A percentile compares a stretch with the other conserved stretches of the same genome.
Conservation (phyloP, 2,888 invertebrate genomes). For the Acanthosepion lycidas region DNA sequence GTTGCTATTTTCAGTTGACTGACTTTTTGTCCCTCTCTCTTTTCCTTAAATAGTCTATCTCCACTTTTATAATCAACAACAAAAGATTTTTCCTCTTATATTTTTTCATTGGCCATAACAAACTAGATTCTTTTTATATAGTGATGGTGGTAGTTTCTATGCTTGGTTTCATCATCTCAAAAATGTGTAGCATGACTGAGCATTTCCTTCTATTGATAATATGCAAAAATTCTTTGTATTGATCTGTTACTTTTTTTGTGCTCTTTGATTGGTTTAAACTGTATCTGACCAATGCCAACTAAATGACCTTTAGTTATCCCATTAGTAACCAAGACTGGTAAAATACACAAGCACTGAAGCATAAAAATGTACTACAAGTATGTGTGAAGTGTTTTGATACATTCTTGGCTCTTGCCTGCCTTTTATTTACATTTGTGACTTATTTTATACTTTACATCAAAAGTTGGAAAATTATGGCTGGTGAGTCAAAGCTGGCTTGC, state of each 20-base stretch:
- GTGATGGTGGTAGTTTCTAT: constrained; percentile 1
- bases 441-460: background rate
- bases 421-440: background rate
- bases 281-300: background rate
- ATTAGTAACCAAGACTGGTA: background rate
- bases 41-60: too few species aligned
- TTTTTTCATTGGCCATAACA: too few species aligned
- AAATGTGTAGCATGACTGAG: background rate
- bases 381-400: background rate
- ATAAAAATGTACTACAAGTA: background rate
- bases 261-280: background rate
- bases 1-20: too few species aligned
- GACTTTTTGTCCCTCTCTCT: too few species aligned
- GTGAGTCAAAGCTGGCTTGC: too few species aligned
- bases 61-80: too few species aligned
- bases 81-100: too few species aligned
- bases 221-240: background rate
- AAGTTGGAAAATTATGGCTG: too few species aligned
- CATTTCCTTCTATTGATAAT: background rate
- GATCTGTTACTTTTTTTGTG: background rate
- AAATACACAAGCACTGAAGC: constrained; percentile 9
- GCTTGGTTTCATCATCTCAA: background rate
- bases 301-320: background rate
- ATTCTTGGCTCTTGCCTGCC: background rate
- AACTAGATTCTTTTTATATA: background rate